phyloP scores from a whole-genome alignment of 2,797 vertebrate species.

The Melanotaenia nigrans region DNA sequence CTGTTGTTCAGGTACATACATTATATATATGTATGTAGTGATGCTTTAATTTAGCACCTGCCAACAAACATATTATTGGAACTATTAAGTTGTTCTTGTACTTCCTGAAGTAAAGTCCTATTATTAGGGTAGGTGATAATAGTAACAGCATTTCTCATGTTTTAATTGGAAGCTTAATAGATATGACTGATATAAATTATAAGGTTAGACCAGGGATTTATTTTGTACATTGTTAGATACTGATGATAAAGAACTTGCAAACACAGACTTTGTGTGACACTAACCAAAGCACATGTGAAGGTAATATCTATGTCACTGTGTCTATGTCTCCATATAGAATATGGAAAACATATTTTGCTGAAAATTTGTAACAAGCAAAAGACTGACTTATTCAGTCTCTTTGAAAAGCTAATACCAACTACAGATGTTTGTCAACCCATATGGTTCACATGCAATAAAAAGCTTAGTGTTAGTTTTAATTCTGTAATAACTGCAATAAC shows the following conservation, averaged over 20 bases:
- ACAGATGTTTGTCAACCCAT: not conserved
- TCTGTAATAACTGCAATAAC: not conserved
- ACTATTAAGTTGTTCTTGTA: too few species aligned
- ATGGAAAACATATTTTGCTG: constrained; percentile 14
- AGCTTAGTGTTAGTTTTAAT: not conserved
- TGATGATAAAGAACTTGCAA: too few species aligned
- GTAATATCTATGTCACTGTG: too few species aligned
- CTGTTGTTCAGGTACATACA: not conserved
- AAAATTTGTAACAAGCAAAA: not conserved
- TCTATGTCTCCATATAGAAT: constrained; percentile 4
- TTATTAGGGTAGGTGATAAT: not conserved
- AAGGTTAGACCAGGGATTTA: not conserved
- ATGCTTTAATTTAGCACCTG: too few species aligned
- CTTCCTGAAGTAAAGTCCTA: not conserved
- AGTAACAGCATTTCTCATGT: not conserved
- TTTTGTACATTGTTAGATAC: not conserved
- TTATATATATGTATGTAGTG: too few species aligned
- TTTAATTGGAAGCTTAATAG: not conserved
- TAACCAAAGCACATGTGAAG: too few species aligned
- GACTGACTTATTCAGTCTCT: not conserved
- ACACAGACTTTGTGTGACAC: too few species aligned
- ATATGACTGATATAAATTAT: not conserved
- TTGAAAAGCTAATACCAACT: too few species aligned
- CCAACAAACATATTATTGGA: not conserved
- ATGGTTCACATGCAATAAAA: not conserved